Percentiles rank a stretch among this genome's conserved stretches.
These are phyloP conservation scores for Silurus asotus DNA, from an alignment of 2,113 vertebrate genomes.

Conservation along the genomic window DNA sequence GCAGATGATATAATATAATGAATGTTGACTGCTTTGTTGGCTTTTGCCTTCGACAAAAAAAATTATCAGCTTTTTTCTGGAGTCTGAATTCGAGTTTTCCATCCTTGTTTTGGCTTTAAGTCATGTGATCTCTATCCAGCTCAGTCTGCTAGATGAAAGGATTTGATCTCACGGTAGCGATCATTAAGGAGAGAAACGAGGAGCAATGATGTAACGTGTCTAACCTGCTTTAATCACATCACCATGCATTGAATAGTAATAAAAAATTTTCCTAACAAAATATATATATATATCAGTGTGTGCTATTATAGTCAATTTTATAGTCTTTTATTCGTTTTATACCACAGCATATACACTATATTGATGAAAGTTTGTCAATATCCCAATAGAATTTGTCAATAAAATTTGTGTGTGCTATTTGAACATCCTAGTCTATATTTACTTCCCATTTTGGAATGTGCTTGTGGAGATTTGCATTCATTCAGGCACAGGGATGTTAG, in stretches of 20 bases:
- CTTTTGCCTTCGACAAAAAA: not conserved
- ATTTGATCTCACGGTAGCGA: not conserved
- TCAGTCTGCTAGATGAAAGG: constrained; percentile 3
- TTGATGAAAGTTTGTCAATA: too few species aligned
- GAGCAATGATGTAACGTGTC: not conserved
- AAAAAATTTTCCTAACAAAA: not conserved
- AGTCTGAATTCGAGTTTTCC: not conserved
- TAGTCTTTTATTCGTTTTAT: not conserved
- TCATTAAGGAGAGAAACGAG: not conserved
- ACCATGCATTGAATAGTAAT: not conserved
- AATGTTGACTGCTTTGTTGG: not conserved
- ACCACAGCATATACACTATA: not conserved
- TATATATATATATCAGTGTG: not conserved
- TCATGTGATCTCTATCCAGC: not conserved
- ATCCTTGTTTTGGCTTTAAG: not conserved
- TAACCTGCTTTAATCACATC: not conserved
- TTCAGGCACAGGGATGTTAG: too few species aligned
- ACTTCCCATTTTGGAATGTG: too few species aligned
- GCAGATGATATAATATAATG: not conserved
- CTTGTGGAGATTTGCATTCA: too few species aligned
- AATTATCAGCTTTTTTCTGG: not conserved
- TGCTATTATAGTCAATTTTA: not conserved
- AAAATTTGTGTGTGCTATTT: too few species aligned
- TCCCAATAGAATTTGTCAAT: too few species aligned
- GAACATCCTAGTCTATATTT: too few species aligned